These are phyloP conservation scores for Hololepta plana DNA, from an alignment of 2,888 invertebrate genomes.

Conservation along the genomic window DNA sequence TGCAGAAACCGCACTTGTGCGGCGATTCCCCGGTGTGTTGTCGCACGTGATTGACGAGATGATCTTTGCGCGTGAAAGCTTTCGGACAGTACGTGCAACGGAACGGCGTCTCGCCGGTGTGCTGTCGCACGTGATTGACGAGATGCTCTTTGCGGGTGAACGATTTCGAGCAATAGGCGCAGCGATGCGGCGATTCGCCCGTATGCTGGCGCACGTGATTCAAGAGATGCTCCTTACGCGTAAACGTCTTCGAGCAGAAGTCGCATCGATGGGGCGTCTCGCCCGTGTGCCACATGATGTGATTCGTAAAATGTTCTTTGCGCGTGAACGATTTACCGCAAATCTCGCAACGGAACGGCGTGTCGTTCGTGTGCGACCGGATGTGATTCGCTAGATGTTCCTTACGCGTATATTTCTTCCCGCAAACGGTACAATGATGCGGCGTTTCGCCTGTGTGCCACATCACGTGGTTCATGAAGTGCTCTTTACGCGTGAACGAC, in stretches of 20 bases:
- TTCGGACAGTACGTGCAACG: constrained; percentile 73
- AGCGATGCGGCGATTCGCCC: constrained; percentile 70
- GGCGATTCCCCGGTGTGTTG: constrained; percentile 57
- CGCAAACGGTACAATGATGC: constrained; percentile 73
- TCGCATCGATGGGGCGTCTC: constrained; percentile 64
- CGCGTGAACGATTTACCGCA: constrained; percentile 78
- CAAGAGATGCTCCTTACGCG: constrained; percentile 55
- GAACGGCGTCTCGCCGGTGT: constrained; percentile 48
- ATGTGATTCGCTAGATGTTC: constrained; percentile 79
- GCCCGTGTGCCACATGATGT: constrained; percentile 75
- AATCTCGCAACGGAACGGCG: constrained; percentile 62
- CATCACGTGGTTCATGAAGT: constrained; percentile 66
- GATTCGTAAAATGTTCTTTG: constrained; percentile 81
- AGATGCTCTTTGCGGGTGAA: constrained; percentile 76
- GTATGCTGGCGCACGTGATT: constrained; percentile 66
- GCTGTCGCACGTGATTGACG: constrained; percentile 69
- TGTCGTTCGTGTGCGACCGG: constrained; percentile 76
- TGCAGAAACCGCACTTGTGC: constrained; percentile 59
- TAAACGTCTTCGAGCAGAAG: constrained; percentile 63
- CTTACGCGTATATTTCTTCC: constrained; percentile 77
- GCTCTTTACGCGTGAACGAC: constrained; percentile 59
- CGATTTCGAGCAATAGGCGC: constrained; percentile 72
- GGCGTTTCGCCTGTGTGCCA: constrained; percentile 75
- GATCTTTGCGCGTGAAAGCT: constrained; percentile 71
- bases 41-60: constrained; percentile 54